phyloP scores from a whole-genome alignment of 2,888 invertebrate genomes.

The Endotricha flammealis region DNA sequence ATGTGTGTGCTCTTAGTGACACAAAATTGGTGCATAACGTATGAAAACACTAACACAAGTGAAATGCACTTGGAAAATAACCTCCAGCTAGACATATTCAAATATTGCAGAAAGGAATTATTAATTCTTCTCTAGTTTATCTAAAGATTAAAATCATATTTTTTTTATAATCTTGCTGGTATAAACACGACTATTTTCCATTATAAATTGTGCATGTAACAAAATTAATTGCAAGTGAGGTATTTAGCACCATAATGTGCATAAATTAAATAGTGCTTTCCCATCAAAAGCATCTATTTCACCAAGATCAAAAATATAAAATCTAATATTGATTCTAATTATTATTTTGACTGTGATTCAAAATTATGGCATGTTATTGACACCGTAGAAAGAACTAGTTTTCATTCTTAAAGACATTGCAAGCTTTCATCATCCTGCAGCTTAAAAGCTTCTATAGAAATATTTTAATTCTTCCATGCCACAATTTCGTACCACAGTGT shows the following conservation, averaged over 20 bases:
- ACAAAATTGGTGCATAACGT: slow-evolving; percentile 19
- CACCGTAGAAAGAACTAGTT: too few species aligned
- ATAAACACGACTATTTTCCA: background rate
- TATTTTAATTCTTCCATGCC: too few species aligned
- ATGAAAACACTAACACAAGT: background rate
- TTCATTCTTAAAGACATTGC: too few species aligned
- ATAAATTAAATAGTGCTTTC: slow-evolving; percentile 11
- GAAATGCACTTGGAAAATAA: background rate
- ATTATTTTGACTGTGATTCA: background rate
- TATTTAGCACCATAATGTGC: background rate
- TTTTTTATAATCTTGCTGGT: slow-evolving; percentile 5
- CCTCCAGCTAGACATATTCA: slow-evolving; percentile 5
- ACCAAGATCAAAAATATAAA: background rate
- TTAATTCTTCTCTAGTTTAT: too few species aligned
- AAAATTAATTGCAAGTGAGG: slow-evolving; percentile 2
- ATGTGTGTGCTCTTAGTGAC: slow-evolving; percentile 24
- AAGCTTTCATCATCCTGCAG: too few species aligned
- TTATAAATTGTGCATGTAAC: background rate
- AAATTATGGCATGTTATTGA: slow-evolving; percentile 2
- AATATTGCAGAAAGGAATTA: background rate
- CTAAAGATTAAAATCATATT: background rate
- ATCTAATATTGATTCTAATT: too few species aligned
- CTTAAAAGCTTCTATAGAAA: too few species aligned
- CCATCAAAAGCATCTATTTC: slow-evolving; percentile 14
- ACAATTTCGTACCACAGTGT: slow-evolving; percentile 21